These are phyloP conservation scores for Dryadula phaetusa DNA, from an alignment of 2,888 invertebrate genomes.

Conservation along the genomic window DNA sequence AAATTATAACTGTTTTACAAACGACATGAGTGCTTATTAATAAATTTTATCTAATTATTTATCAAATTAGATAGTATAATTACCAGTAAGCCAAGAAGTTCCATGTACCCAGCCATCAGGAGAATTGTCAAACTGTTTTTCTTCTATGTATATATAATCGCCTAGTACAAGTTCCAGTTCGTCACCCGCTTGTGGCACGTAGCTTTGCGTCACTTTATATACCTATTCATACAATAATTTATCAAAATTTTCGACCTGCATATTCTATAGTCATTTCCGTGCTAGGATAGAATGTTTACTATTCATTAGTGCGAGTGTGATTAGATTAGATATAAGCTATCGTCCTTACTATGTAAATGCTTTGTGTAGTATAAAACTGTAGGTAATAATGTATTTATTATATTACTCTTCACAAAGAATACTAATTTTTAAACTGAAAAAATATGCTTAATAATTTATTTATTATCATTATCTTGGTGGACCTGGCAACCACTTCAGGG, in stretches of 20 bases:
- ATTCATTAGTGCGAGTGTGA: slow-evolving; percentile 9
- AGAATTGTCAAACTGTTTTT: slow-evolving; percentile 88
- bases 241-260: slow-evolving; percentile 4
- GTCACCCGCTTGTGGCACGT: slow-evolving; percentile 90
- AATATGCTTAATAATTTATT: too few relatives aligned
- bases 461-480: too few relatives aligned
- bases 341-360: background rate
- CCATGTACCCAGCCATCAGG: slow-evolving; percentile 96
- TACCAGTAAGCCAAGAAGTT: slow-evolving; percentile 91
- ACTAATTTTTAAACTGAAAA: too few relatives aligned
- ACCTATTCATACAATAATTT: slow-evolving; percentile 75
- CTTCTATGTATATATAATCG: slow-evolving; percentile 93
- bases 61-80: slow-evolving; percentile 35
- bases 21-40: background rate
- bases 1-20: background rate
- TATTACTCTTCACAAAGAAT: too few relatives aligned
- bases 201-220: slow-evolving; percentile 91
- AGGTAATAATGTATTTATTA: too few relatives aligned
- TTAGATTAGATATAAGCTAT: slow-evolving; percentile 3
- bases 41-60: background rate
- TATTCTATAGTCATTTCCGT: background rate
- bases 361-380: too few relatives aligned
- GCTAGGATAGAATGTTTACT: background rate
- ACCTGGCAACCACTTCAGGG: too few relatives aligned
- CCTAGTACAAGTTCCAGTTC: slow-evolving; percentile 93